Evolutionary conservation across 1,140 invertebrate species (phyloP).

Genomic region (Leptinotarsa lineolata): DNA sequence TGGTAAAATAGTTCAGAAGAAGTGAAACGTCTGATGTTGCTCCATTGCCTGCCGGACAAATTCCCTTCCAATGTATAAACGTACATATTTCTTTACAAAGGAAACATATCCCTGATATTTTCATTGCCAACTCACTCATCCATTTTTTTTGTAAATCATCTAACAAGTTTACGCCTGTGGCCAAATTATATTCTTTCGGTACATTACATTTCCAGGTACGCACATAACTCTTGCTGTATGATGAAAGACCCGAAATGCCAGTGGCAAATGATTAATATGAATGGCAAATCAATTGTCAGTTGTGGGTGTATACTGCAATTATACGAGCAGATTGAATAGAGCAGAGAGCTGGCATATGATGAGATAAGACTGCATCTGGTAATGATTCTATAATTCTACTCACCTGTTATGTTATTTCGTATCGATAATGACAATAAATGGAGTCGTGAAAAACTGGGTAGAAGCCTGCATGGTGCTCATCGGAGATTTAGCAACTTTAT

Average conservation of each 20-base stretch:
- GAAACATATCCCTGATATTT: not conserved
- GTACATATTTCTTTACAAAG: not conserved
- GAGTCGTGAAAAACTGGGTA: too few species aligned
- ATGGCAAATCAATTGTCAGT: not conserved
- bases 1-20: too few species aligned
- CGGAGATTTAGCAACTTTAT: too few species aligned
- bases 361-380: not conserved
- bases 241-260: not conserved
- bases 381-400: not conserved
- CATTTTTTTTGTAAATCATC: not conserved
- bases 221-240: not conserved
- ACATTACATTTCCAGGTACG: slow-evolving; percentile 3
- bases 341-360: not conserved
- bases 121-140: not conserved
- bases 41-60: too few species aligned
- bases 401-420: not conserved
- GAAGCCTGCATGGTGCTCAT: too few species aligned
- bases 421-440: not conserved
- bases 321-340: slow-evolving; percentile 3
- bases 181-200: not conserved
- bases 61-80: too few species aligned
- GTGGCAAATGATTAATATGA: not conserved
- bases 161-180: not conserved
- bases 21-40: too few species aligned
- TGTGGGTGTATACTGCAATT: not conserved